These are phyloP conservation scores for Drosophila suzukii DNA, from an alignment of 1,140 invertebrate genomes.

Conservation along the genomic window DNA sequence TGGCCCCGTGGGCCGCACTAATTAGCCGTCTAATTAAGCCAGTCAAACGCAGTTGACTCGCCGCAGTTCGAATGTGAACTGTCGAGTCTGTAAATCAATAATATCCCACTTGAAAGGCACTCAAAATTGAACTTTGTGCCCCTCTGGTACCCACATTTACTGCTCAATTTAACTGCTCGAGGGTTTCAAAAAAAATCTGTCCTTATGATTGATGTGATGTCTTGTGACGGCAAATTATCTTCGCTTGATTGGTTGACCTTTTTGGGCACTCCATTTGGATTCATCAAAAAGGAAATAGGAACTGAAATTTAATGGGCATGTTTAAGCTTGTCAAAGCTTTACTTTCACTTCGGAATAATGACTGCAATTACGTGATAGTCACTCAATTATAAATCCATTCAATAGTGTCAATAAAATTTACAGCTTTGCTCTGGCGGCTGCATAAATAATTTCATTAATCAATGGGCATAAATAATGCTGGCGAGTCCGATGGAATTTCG, in stretches of 20 bases:
- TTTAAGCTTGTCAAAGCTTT: constrained; percentile 28
- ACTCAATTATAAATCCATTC: constrained; percentile 46
- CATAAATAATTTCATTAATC: constrained; percentile 41
- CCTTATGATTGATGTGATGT: constrained; percentile 40
- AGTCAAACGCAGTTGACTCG: neutral
- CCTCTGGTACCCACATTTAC: constrained; percentile 16
- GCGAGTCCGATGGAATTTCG: neutral
- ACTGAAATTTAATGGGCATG: constrained; percentile 17
- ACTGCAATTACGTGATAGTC: constrained; percentile 35
- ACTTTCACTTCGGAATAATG: constrained; percentile 32
- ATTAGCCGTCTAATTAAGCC: constrained; percentile 41
- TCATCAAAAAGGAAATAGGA: neutral
- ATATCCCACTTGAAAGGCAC: neutral
- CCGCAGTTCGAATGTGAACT: constrained; percentile 5
- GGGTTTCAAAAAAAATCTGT: constrained; percentile 32
- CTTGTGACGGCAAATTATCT: constrained; percentile 35
- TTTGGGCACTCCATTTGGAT: neutral
- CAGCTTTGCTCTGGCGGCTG: constrained; percentile 11
- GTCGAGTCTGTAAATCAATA: constrained; percentile 19
- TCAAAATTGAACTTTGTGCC: constrained; percentile 6
- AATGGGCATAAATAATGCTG: constrained; percentile 32
- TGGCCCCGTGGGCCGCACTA: constrained; percentile 1
- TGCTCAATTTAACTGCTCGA: constrained; percentile 32
- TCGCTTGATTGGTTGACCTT: constrained; percentile 26
- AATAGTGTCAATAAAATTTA: constrained; percentile 62